Conservation (phyloP, 2,113 vertebrate species). For the Felis chaus region DNA sequence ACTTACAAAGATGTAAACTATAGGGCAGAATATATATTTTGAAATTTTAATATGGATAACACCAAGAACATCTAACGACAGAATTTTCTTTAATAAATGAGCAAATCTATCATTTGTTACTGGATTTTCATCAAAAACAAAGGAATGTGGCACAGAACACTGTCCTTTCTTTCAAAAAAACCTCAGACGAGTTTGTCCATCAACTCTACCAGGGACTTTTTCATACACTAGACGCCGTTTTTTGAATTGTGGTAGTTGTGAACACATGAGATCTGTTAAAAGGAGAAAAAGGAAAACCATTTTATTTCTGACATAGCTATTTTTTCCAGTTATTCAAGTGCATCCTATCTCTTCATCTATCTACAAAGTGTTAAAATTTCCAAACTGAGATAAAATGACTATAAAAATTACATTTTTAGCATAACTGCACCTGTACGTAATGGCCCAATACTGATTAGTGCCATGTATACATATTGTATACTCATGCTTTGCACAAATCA, state of each 20-base stretch:
- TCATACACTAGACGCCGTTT: slow-evolving; percentile 89
- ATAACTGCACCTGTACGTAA: not conserved
- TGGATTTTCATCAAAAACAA: slow-evolving; percentile 7
- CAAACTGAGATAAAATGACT: slow-evolving; percentile 34
- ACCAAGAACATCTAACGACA: not conserved
- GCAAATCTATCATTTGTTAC: slow-evolving; percentile 23
- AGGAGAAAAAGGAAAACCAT: slow-evolving; percentile 40
- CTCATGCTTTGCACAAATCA: not conserved
- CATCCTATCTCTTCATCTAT: slow-evolving; percentile 10
- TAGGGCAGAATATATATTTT: not conserved
- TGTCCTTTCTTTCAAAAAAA: slow-evolving; percentile 86
- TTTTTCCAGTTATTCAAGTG: slow-evolving; percentile 5
- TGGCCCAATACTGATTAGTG: not conserved
- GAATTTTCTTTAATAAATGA: slow-evolving; percentile 13
- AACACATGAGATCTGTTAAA: slow-evolving; percentile 70
- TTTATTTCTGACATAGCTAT: slow-evolving; percentile 39
- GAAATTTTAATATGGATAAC: slow-evolving; percentile 50
- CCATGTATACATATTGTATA: not conserved
- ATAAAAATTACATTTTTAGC: slow-evolving; percentile 46
- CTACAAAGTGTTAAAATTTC: not conserved
- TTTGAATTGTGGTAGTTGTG: slow-evolving; percentile 83
- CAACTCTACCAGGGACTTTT: slow-evolving; percentile 91
- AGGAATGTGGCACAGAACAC: not conserved
- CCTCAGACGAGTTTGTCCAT: slow-evolving; percentile 94
- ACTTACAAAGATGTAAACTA: slow-evolving; percentile 24